Conservation (phyloP, 2,113 vertebrate genomes). For the Alosa alosa region DNA sequence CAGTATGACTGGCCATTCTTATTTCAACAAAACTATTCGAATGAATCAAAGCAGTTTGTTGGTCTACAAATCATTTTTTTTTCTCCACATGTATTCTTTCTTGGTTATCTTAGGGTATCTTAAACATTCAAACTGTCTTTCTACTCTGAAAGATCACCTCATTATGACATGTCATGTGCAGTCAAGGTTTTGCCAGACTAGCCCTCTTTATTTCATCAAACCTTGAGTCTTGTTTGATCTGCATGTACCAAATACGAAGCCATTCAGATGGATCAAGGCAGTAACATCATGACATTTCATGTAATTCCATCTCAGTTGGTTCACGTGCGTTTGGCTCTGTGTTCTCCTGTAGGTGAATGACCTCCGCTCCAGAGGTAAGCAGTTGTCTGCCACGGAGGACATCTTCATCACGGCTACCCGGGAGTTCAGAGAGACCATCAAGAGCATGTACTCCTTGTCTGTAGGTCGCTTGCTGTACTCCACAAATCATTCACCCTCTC, state of each 20-base stretch:
- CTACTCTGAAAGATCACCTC: background rate
- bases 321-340: background rate
- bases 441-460: slow-evolving; percentile 90
- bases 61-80: too few relatives aligned
- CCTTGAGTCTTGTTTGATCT: background rate
- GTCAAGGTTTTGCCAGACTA: background rate
- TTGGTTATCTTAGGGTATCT: too few relatives aligned
- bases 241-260: background rate
- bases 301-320: background rate
- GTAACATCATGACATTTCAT: background rate
- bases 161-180: background rate
- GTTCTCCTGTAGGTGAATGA: slow-evolving; percentile 82
- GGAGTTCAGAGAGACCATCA: slow-evolving; percentile 88
- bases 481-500: background rate
- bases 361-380: slow-evolving; percentile 79
- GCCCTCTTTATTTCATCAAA: background rate
- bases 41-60: too few relatives aligned
- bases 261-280: background rate
- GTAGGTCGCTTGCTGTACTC: slow-evolving; percentile 71
- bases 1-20: background rate
- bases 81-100: too few relatives aligned
- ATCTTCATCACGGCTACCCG: slow-evolving; percentile 91
- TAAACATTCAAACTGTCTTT: too few relatives aligned
- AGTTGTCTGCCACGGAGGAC: slow-evolving; percentile 82
- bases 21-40: too few relatives aligned